Evolutionary conservation across 2,797 vertebrate species (phyloP).

Genomic region (Enteromius paludinosus): DNA sequence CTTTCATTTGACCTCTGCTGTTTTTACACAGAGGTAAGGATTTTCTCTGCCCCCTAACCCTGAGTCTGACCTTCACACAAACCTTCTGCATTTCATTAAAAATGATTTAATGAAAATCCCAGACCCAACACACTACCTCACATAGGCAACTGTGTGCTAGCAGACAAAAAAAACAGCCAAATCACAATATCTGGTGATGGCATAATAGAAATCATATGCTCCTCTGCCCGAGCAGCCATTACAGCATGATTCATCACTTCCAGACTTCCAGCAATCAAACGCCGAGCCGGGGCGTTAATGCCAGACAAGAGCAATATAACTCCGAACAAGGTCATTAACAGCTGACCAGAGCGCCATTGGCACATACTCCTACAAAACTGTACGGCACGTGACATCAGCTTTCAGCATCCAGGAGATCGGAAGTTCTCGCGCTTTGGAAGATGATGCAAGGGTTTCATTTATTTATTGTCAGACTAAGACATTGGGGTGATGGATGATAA

Average conservation of each 20-base stretch:
- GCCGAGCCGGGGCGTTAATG: slow-evolving; percentile 34
- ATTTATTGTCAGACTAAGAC: slow-evolving; percentile 15
- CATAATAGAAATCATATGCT: slow-evolving; percentile 63
- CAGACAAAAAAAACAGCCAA: slow-evolving; percentile 53
- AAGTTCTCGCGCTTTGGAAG: neutral
- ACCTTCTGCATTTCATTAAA: neutral
- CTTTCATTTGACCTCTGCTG: neutral
- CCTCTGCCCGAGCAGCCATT: slow-evolving; percentile 53
- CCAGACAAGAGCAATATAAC: slow-evolving; percentile 54
- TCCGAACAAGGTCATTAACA: slow-evolving; percentile 47
- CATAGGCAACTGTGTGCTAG: neutral
- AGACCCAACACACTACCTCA: neutral
- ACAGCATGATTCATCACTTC: slow-evolving; percentile 53
- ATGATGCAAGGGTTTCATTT: slow-evolving; percentile 25
- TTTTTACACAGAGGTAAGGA: neutral
- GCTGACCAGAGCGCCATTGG: slow-evolving; percentile 13
- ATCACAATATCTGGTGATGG: slow-evolving; percentile 65
- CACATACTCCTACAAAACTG: neutral
- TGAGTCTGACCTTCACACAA: neutral
- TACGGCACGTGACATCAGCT: neutral
- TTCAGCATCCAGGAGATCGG: neutral
- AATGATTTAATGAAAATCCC: neutral
- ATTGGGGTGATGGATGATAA: slow-evolving; percentile 24
- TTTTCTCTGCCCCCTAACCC: neutral
- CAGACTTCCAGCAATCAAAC: slow-evolving; percentile 54